Conservation (phyloP, 1,140 invertebrate genomes). For the Heliothis virescens region DNA sequence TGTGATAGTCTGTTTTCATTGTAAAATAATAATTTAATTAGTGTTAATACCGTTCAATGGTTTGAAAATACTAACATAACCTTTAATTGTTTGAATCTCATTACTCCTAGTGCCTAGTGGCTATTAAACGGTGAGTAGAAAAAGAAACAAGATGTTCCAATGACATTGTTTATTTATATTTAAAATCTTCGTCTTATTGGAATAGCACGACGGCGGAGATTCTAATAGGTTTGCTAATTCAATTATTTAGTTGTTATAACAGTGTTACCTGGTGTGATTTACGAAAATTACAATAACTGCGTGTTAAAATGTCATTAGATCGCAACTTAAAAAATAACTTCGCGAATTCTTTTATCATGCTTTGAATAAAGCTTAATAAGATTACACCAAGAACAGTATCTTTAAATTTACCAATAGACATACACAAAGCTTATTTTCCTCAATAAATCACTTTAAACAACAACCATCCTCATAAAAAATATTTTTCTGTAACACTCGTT, state of each 20-base stretch:
- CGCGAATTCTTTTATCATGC: not conserved
- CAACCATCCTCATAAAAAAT: no score
- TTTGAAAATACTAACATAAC: constrained; percentile 15
- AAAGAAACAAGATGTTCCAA: not conserved
- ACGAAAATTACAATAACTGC: not conserved
- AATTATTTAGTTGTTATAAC: constrained; percentile 5
- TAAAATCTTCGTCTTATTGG: not conserved
- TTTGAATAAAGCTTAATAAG: not conserved
- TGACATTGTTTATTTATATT: constrained; percentile 44
- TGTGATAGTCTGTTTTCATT: constrained; percentile 45
- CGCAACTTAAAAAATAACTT: not conserved
- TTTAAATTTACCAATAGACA: no score
- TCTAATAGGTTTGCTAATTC: constrained; percentile 14
- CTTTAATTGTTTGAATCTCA: constrained; percentile 5
- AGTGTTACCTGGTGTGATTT: not conserved
- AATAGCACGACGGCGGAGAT: not conserved
- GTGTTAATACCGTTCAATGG: constrained; percentile 38
- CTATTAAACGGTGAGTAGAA: constrained; percentile 20
- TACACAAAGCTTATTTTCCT: no score
- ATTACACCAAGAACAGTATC: no score
- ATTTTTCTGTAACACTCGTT: no score
- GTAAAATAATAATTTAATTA: constrained; percentile 46
- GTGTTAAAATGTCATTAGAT: not conserved
- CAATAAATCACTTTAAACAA: no score
- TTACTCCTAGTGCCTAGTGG: constrained; percentile 24